phyloP scores from a whole-genome alignment of 2,888 invertebrate species.

The Actias luna region DNA sequence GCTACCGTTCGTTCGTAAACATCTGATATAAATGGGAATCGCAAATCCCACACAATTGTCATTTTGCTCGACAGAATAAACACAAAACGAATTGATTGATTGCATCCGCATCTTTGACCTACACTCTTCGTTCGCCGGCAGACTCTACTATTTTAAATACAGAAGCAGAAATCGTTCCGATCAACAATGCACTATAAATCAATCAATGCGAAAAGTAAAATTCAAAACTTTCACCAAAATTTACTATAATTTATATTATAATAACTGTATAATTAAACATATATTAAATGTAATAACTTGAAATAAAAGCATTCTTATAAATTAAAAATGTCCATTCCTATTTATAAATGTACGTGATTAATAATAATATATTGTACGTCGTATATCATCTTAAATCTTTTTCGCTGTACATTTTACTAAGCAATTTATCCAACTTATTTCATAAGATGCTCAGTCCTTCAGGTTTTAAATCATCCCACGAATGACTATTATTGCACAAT shows the following conservation, averaged over 20 bases:
- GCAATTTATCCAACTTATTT: conserved; percentile 43
- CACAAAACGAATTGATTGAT: conserved; percentile 29
- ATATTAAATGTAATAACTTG: conserved; percentile 48
- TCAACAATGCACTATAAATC: neutral
- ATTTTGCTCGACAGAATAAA: conserved; percentile 24
- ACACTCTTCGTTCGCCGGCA: conserved; percentile 14
- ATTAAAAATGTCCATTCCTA: conserved; percentile 62
- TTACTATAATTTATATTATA: conserved; percentile 47
- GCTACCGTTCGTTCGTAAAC: conserved; percentile 25
- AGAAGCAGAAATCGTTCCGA: conserved; percentile 19
- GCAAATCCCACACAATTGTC: conserved; percentile 21
- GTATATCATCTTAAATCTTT: conserved; percentile 34
- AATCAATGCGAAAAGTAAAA: neutral
- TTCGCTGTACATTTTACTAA: conserved; percentile 66
- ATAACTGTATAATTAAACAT: conserved; percentile 44
- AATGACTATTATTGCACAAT: conserved; percentile 26
- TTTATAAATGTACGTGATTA: conserved; percentile 49
- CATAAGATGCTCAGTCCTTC: conserved; percentile 37
- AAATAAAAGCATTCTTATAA: conserved; percentile 48
- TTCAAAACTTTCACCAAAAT: conserved; percentile 26
- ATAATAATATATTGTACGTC: conserved; percentile 35
- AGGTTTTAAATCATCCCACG: conserved; percentile 37
- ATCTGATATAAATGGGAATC: conserved; percentile 24
- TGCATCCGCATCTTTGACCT: conserved; percentile 33
- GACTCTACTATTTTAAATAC: conserved; percentile 30